Percentiles rank a stretch among this genome's conserved stretches.
Conservation (phyloP, 2,113 vertebrate species). For the Centropus bengalensis region DNA sequence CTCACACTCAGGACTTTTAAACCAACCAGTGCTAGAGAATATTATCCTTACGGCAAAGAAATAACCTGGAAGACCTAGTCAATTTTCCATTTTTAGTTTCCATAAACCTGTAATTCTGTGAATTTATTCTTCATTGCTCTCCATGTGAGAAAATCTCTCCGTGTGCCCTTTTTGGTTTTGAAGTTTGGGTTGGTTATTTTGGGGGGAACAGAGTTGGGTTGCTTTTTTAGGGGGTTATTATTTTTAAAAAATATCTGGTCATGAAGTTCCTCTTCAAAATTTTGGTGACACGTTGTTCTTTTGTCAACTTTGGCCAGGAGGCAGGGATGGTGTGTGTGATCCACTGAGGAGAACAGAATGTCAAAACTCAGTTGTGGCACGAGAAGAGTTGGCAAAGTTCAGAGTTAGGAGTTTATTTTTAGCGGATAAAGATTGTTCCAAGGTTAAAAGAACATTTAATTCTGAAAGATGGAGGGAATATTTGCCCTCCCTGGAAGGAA, state of each 20-base stretch:
- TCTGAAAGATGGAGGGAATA: slow-evolving; percentile 58
- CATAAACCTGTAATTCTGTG: not conserved
- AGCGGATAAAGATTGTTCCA: not conserved
- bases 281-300: not conserved
- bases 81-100: not conserved
- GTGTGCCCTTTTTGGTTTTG: no score
- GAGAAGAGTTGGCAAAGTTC: not conserved
- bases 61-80: not conserved
- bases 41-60: not conserved
- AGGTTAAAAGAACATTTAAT: slow-evolving; percentile 27
- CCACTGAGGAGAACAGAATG: not conserved
- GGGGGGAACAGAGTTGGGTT: no score
- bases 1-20: not conserved
- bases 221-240: no score
- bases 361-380: not conserved
- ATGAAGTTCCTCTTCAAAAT: not conserved
- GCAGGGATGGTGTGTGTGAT: not conserved
- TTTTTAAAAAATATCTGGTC: not conserved
- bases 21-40: not conserved
- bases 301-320: not conserved
- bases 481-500: slow-evolving; percentile 42
- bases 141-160: not conserved
- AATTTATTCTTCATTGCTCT: not conserved
- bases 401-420: slow-evolving; percentile 27
- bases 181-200: not conserved